Evolutionary conservation across 2,888 invertebrate species (phyloP), one percentile per base, ranked within the genome.

Genomic region (Theretra japonica): DNA sequence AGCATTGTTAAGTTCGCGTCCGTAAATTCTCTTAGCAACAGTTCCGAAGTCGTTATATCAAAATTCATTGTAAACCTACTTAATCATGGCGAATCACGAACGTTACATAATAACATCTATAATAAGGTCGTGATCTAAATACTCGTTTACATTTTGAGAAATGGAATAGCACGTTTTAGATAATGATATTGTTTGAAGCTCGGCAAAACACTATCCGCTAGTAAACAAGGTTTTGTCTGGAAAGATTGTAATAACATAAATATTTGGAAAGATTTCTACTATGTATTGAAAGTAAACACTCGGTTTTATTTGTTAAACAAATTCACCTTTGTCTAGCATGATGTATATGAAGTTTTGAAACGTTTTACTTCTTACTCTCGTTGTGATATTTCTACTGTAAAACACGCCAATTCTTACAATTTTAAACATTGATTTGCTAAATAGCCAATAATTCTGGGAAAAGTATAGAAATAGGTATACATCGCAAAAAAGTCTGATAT

Each of bases 1-100:
- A 50, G 19, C 53, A n/a, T n/a, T 53, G 53, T 53, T 53, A 53
- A 4, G 15, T 5, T n/a, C n/a, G 17, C 5, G 53, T 53, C 53
- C 53, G 53, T 41, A 41, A 41, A 41, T 41, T 41, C 11, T 25
- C 69, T n/a, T 30, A 25, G 68, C 50, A 69, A 69, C 69, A 65
- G 62, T 28, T 17, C 33, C 41, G 33, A 62, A 68, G 70, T 73
- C 6, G 65, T 72, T 73, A 59, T 53, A 69, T 19, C 71, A 65
- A 73, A 72, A 70, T 75, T 75, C 75, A 72, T 75, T 78, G 74
- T 72, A 79, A 80, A 75, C 76, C 75, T 74, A 56, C 71, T 72
- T 68, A 72, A 80, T 76, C 75, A 73, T 73, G 75, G 75, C 74
- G 73, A 73, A 76, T 80, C 77, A 73, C 74, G 76, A 69, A 41